Base-by-base conservation (phyloP, 2,888 invertebrate genomes). In the Ichneumon xanthorius region DNA sequence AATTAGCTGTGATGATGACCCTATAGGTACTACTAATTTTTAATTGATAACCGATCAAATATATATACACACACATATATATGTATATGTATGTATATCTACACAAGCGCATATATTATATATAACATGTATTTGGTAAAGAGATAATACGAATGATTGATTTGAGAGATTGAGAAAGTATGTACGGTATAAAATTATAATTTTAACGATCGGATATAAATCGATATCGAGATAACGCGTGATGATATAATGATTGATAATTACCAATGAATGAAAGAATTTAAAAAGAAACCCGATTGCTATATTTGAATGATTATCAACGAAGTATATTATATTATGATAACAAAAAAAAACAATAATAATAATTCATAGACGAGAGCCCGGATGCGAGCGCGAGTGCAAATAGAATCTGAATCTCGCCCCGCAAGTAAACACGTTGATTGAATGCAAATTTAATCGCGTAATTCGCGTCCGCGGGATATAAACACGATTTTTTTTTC, bases 1-100 rank as follows among this genome's bases (percentile, higher is more conserved):
- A 91, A 92, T 93, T 93, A 92, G 91, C 93, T 93, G 93, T 93
- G 93, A 93, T 93, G 93, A 92, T 90, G 89, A 90, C 58, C 88
- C 90, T 90, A 91, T 92, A 92, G 91, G 91, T 92, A 92, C 92
- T 92, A 92, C 90, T 92, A 90, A 92, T 90, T 92, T 92, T 92
- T 92, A 92, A 91, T 89, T 82, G 61, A 87, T 88, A 88, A 89
- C 86, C 68, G 80, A 86, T 87, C 75, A 83, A 89, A 83, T 85
- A 81, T 58, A 58, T 70, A 77, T 73, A 45, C 16, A 48, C 4
- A 84, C 67, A 80, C 19, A 67, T 72, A 77, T 53, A 48, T 76
- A 71, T 72, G 76, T 80, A 84, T 86, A 84, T 88, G 89, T 82
- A 87, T 67, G 48, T 37, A 14, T 30, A 9, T 14, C 7, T 48